Evolutionary conservation across 2,797 vertebrate species (phyloP).

Genomic region (Graptemys geographica): DNA sequence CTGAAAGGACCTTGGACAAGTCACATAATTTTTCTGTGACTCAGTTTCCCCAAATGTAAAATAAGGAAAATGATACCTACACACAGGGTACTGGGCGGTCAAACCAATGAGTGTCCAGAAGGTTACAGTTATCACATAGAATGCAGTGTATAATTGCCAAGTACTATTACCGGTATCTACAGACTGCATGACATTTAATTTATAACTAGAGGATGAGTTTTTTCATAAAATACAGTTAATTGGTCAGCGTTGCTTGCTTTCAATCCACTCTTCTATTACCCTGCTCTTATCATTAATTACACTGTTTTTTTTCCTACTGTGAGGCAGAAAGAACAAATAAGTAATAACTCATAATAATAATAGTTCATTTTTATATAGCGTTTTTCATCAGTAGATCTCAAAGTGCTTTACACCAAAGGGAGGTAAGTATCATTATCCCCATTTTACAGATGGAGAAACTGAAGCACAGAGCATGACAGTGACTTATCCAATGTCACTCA

Average conservation of each 20-base stretch:
- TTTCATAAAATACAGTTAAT: conserved; percentile 20
- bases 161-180: neutral
- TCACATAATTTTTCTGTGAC: neutral
- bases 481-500: neutral
- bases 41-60: neutral
- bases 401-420: neutral
- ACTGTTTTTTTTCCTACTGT: neutral
- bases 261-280: neutral
- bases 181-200: neutral
- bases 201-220: neutral
- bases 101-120: neutral
- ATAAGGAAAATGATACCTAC: neutral
- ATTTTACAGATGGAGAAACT: neutral
- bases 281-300: neutral
- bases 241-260: conserved; percentile 5
- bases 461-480: neutral
- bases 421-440: neutral
- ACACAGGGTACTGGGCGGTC: neutral
- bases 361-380: neutral
- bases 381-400: neutral
- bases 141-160: neutral
- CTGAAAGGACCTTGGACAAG: neutral
- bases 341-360: neutral
- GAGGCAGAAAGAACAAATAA: conserved; percentile 6
- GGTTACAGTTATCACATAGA: neutral